A percentile compares a stretch with the other conserved stretches of the same genome.
These are phyloP conservation scores for Pseudochirops corinnae DNA, from an alignment of 2,797 vertebrate genomes.

Conservation along the genomic window DNA sequence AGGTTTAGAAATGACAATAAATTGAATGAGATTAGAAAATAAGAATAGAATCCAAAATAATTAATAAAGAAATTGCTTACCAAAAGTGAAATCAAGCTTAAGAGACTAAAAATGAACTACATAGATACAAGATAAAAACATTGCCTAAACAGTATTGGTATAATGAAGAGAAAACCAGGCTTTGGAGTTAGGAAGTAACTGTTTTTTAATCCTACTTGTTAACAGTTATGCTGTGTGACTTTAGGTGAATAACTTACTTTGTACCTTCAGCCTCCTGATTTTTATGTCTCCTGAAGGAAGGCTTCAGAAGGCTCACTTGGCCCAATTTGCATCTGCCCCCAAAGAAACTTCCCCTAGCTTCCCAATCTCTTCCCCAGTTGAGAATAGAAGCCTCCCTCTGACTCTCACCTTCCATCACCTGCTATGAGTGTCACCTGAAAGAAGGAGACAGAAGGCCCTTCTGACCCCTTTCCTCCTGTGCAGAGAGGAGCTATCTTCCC, in stretches of 20 bases:
- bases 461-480: not conserved
- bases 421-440: too few relatives aligned
- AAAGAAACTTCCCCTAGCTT: too few relatives aligned
- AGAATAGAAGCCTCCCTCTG: too few relatives aligned
- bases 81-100: not conserved
- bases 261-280: not conserved
- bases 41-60: not conserved
- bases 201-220: not conserved
- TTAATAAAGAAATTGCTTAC: not conserved
- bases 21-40: not conserved
- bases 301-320: too few relatives aligned
- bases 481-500: not conserved
- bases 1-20: not conserved
- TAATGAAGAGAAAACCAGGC: not conserved
- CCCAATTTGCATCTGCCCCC: too few relatives aligned
- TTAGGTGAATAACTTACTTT: not conserved
- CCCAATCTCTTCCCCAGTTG: too few relatives aligned
- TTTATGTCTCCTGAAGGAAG: not conserved
- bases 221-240: not conserved
- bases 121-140: not conserved
- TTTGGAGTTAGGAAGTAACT: not conserved
- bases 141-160: not conserved
- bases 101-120: not conserved
- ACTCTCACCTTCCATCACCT: too few relatives aligned
- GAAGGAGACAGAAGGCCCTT: not conserved